Evolutionary conservation across 2,797 vertebrate genomes (phyloP), one percentile per base, ranked within the genome.

Genomic region (Sebastes trivittatus): DNA sequence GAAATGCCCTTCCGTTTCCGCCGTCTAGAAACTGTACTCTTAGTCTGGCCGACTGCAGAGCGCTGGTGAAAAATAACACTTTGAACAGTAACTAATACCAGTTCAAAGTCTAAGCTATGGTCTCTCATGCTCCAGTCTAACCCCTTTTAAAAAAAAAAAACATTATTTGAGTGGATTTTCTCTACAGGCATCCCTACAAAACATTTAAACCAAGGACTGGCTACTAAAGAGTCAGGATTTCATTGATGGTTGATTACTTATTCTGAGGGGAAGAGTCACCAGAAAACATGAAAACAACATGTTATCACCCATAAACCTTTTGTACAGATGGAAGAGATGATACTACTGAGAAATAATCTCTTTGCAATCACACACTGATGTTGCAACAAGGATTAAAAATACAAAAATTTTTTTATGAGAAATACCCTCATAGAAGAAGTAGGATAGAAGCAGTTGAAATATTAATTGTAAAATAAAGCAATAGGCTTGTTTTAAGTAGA

Each of bases 1-100:
- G 77, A 86, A 80, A 77, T 81, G 68, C 38, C 63, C 64, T 75
- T 73, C 72, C 32, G 13, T 70, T 78, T 87, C 72, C 18, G 0
- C 64, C 30, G 32, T 75, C 61, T 54, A 56, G 22, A 81, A 75
- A 83, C 59, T 64, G 74, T 67, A 72, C 60, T 36, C 63, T 25
- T 64, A 82, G 52, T 60, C 68, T 55, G 67, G 71, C 22, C 54
- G 20, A 63, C 58, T 68, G 23, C 42, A 72, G 68, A 52, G 30
- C 9, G 6, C 34, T 61, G 59, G 42, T 52, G 52, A 86, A 67
- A 82, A 69, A 62, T 25, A 36, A 82, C 76, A 78, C 68, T 72
- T 61, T 65, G 16, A 68, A 20, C 30, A 42, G 72, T 23, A 38
- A 10, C 34, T 6, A 11, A 56, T 16, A 69, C 23, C 30, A 61